Base-by-base conservation (phyloP, 2,113 vertebrate genomes). In the Pteruthius melanotis region DNA sequence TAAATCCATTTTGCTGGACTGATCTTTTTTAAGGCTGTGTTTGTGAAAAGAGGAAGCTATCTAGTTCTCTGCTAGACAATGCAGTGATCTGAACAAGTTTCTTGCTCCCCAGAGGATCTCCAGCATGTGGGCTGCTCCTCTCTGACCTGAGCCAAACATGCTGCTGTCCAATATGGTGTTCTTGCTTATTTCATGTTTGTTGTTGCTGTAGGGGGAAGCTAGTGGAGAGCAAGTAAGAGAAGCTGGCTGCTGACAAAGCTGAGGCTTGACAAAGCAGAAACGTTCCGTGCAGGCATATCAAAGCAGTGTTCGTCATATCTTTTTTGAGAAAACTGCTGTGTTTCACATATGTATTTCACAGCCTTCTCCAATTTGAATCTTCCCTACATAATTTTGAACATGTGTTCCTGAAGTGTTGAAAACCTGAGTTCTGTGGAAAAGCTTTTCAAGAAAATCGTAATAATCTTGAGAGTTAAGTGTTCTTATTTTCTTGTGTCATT, bases 211-310 rank as follows among this genome's bases (percentile, higher is more conserved):
- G 76, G 63, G 88, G 54, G 83, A 93, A 76, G 59, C 82, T 69
- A 52, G 78, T 35, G 65, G 63, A 94, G 22, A n/a, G 52, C 75
- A 69, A 80, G 52, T 50, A 57, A 66, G 77, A 61, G 79, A 77
- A 93, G 26, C 52, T 79, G 64, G 39, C 74, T 93, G 57, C 56
- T 71, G 59, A 31, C 0, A 0, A 84, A 93, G 65, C 87, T 47
- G 84, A 82, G 83, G 63, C 68, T 96, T 83, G 64, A 52, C 88
- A 66, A 87, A 57, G 75, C 65, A 81, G 81, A 94, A 94, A 28
- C 59, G 30, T 85, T 95, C 69, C 50, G 63, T 72, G 47, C 35
- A 61, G 79, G 28, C 35, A 6, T 56, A 71, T 24, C 56, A 60
- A 77, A 83, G 37, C 60, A 77, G 16, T 37, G 71, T 44, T 37